Conservation (phyloP, 2,113 vertebrate genomes). For the Phaethornis superciliosus region DNA sequence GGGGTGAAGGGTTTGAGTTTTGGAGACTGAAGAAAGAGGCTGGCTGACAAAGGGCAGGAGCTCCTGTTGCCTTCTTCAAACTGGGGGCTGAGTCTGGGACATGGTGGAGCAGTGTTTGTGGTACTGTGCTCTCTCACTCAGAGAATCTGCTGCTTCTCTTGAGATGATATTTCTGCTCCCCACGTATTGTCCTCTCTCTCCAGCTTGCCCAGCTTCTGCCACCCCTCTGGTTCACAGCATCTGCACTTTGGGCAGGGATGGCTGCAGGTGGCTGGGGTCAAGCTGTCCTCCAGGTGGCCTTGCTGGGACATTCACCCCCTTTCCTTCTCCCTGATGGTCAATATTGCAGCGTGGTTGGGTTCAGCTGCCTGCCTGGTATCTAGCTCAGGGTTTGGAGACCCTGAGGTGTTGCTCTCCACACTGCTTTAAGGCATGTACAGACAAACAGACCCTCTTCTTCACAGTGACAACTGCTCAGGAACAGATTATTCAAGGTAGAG, state of each 20-base stretch:
- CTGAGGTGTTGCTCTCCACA: neutral
- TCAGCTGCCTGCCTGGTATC: neutral
- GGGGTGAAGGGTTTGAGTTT: neutral
- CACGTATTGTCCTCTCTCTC: rapidly evolving
- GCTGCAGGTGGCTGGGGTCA: too few species aligned
- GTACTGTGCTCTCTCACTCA: neutral
- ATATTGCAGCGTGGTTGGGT: rapidly evolving
- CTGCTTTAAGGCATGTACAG: neutral
- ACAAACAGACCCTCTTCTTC: neutral
- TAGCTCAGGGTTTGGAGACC: neutral
- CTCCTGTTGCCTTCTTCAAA: rapidly evolving
- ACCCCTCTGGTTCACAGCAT: too few species aligned
- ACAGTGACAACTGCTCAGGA: neutral
- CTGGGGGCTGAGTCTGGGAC: neutral
- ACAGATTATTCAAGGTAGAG: neutral
- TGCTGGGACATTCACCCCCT: neutral
- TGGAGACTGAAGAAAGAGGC: neutral
- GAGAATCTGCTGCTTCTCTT: rapidly evolving
- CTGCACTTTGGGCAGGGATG: too few species aligned
- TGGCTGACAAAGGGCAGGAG: neutral
- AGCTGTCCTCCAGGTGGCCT: too few species aligned
- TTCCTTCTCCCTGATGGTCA: neutral
- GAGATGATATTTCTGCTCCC: neutral
- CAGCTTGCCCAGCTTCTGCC: neutral
- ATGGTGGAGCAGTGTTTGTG: rapidly evolving